Conservation (phyloP, 2,888 invertebrate genomes). For the Lochmaea crataegi region DNA sequence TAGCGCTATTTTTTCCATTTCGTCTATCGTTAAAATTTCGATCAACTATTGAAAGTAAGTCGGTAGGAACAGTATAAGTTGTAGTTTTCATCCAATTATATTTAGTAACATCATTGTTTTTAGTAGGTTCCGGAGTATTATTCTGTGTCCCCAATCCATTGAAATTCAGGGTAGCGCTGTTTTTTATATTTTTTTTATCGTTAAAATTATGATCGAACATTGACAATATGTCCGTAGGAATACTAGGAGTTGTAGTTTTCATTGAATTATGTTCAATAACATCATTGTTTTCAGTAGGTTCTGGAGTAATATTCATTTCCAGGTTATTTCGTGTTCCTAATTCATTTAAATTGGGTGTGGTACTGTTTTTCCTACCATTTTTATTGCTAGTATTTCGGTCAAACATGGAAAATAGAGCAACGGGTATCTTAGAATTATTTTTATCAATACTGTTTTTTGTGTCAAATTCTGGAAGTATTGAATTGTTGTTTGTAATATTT, state of each 20-base stretch:
- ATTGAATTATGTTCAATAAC: neutral
- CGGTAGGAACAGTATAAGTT: no score
- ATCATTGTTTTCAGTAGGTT: neutral
- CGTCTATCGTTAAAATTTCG: neutral
- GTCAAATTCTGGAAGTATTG: neutral
- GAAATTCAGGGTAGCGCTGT: neutral
- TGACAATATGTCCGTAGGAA: neutral
- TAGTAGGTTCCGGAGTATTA: neutral
- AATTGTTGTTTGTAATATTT: neutral
- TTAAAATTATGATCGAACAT: neutral
- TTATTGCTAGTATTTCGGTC: no score
- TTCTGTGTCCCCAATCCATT: neutral
- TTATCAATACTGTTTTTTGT: neutral
- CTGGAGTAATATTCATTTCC: neutral
- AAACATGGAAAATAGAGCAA: no score
- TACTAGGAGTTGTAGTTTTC: neutral
- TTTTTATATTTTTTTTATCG: neutral
- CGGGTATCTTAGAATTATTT: no score
- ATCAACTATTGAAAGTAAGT: neutral
- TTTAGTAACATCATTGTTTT: neutral
- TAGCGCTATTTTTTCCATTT: neutral
- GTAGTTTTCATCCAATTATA: no score
- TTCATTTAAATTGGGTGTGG: neutral
- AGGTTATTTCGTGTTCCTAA: no score
- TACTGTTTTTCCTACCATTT: neutral